These are phyloP conservation scores for Dolichopus griseipennis DNA, from an alignment of 2,888 invertebrate genomes.

Conservation along the genomic window DNA sequence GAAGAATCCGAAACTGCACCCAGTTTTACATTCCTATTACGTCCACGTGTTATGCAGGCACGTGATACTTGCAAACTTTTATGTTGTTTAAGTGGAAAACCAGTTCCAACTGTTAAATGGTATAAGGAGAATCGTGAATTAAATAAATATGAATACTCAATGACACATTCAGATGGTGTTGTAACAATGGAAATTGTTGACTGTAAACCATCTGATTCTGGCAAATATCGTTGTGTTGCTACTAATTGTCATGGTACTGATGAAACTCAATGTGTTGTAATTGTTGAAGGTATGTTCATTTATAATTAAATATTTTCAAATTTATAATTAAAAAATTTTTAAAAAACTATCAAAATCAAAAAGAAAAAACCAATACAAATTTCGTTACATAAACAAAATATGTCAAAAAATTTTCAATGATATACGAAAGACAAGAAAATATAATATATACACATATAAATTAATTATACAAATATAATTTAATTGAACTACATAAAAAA, in stretches of 20 bases:
- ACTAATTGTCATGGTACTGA: constrained; percentile 89
- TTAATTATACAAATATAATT: too few relatives aligned
- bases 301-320: constrained; percentile 2
- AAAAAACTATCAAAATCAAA: too few relatives aligned
- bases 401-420: too few relatives aligned
- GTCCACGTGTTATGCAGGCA: constrained; percentile 96
- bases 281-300: constrained; percentile 72
- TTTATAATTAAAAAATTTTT: neutral
- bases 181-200: constrained; percentile 94
- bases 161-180: constrained; percentile 89
- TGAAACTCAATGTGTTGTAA: constrained; percentile 90
- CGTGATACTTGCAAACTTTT: constrained; percentile 95
- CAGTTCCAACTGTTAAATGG: constrained; percentile 87
- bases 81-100: constrained; percentile 92
- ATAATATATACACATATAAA: too few relatives aligned
- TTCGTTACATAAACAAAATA: too few relatives aligned
- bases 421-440: too few relatives aligned
- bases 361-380: too few relatives aligned
- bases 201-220: constrained; percentile 90
- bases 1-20: constrained; percentile 90
- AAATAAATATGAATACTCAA: constrained; percentile 80
- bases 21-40: constrained; percentile 93
- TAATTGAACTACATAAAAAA: too few relatives aligned
- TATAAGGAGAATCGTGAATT: constrained; percentile 89
- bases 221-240: constrained; percentile 90